Percentiles rank a stretch among this genome's conserved stretches.
These are phyloP conservation scores for Tragelaphus buxtoni DNA, from an alignment of 2,113 vertebrate species.

Conservation along the genomic window DNA sequence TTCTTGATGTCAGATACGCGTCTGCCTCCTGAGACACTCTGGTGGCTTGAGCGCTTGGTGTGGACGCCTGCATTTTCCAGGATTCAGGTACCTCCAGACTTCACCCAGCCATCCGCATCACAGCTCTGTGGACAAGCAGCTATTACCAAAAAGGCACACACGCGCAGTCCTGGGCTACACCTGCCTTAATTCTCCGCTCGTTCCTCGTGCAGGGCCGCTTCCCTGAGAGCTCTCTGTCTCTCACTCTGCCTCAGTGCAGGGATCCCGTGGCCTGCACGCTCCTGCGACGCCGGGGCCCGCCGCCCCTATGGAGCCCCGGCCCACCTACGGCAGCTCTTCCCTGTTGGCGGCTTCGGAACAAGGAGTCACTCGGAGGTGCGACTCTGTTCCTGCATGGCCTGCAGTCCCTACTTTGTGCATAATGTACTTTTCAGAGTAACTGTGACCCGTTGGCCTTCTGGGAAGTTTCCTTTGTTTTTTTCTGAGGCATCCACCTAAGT, in stretches of 20 bases:
- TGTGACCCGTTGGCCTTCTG: constrained; percentile 75
- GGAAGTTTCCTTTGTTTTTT: constrained; percentile 48
- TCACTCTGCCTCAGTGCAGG: constrained; percentile 61
- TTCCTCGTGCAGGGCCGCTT: constrained; percentile 73
- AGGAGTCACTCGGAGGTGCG: constrained; percentile 62
- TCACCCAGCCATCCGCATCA: constrained; percentile 84
- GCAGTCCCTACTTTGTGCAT: constrained; percentile 78
- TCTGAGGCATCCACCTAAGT: constrained; percentile 58
- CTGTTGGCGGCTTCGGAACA: constrained; percentile 65
- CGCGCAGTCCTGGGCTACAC: constrained; percentile 80
- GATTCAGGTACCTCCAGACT: constrained; percentile 84
- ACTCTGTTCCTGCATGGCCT: constrained; percentile 80
- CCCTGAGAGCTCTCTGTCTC: constrained; percentile 70
- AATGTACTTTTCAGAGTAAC: constrained; percentile 66
- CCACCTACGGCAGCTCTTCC: constrained; percentile 66
- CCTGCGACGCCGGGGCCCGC: constrained; percentile 52
- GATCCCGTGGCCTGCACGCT: constrained; percentile 59
- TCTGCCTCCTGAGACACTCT: constrained; percentile 84
- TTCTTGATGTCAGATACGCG: constrained; percentile 86
- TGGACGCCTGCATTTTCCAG: constrained; percentile 81
- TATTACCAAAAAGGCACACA: constrained; percentile 88
- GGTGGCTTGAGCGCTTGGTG: constrained; percentile 78
- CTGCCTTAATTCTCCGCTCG: constrained; percentile 86
- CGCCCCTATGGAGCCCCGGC: constrained; percentile 52
- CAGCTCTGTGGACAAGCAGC: constrained; percentile 88